Percentiles rank a stretch among this genome's conserved stretches.
Conservation (phyloP, 1,140 invertebrate genomes). For the Alviniconcha marisindica region DNA sequence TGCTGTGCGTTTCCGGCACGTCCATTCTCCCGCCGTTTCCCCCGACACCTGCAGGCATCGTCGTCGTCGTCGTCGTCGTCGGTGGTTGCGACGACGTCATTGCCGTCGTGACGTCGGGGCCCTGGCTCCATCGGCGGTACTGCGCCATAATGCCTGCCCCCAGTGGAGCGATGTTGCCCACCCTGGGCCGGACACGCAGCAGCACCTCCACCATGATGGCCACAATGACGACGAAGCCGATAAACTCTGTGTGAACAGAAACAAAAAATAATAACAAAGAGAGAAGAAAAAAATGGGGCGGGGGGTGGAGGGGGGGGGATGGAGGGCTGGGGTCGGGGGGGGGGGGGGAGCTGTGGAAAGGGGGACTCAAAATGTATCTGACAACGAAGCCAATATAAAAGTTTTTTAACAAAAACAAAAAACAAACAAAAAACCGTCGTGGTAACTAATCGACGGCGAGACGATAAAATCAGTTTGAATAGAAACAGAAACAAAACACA, state of each 20-base stretch:
- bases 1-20: neutral
- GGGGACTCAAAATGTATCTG: no score
- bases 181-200: conserved; percentile 45
- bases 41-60: neutral
- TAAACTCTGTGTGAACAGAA: conserved; percentile 39
- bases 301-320: neutral
- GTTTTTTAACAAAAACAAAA: no score
- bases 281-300: neutral
- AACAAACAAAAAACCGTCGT: no score
- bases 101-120: conserved; percentile 14
- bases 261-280: no score
- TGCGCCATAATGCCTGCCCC: neutral
- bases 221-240: conserved; percentile 56
- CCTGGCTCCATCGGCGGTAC: conserved; percentile 24
- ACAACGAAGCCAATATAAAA: no score
- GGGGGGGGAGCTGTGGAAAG: no score
- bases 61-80: conserved; percentile 35
- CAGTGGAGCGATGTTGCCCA: conserved; percentile 21
- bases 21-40: neutral
- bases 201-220: conserved; percentile 49
- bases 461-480: no score
- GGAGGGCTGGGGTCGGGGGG: no score
- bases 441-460: no score
- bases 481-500: no score
- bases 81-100: conserved; percentile 29